Evolutionary conservation across 1,140 invertebrate genomes (phyloP).

Genomic region (Thaumatotibia leucotreta): DNA sequence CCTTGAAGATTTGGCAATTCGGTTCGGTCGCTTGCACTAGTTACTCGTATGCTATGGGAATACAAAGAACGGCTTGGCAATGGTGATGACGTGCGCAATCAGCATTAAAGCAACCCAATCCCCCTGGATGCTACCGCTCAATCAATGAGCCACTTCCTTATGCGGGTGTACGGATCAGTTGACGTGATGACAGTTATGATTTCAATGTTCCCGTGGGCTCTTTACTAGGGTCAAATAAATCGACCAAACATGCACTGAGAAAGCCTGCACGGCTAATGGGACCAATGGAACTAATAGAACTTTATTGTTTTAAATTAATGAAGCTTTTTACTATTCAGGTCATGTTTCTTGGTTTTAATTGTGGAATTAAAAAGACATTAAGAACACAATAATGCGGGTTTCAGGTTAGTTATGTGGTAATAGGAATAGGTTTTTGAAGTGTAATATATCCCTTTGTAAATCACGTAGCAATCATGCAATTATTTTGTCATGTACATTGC

Average conservation of each 20-base stretch:
- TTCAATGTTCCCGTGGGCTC: constrained; percentile 62
- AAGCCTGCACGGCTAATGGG: constrained; percentile 44
- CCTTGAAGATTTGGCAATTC: no score
- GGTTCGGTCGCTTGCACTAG: no score
- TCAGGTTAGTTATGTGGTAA: not conserved
- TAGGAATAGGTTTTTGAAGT: not conserved
- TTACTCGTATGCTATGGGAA: not conserved
- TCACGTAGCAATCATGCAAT: not conserved
- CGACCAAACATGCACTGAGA: constrained; percentile 46
- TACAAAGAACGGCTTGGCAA: constrained; percentile 16
- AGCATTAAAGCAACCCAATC: constrained; percentile 31
- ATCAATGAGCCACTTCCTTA: constrained; percentile 68
- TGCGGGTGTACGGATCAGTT: constrained; percentile 61
- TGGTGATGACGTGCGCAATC: constrained; percentile 48
- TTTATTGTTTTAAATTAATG: constrained; percentile 42
- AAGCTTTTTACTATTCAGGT: constrained; percentile 6
- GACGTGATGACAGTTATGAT: constrained; percentile 64
- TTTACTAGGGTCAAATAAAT: constrained; percentile 57
- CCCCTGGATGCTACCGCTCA: constrained; percentile 47
- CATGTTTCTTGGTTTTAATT: constrained; percentile 9
- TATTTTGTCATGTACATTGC: not conserved
- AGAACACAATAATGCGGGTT: not conserved
- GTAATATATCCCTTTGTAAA: not conserved
- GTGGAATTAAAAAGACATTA: not conserved
- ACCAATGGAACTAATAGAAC: constrained; percentile 63